phyloP scores from a whole-genome alignment of 2,797 vertebrate genomes.

The Hoplostethus atlanticus region DNA sequence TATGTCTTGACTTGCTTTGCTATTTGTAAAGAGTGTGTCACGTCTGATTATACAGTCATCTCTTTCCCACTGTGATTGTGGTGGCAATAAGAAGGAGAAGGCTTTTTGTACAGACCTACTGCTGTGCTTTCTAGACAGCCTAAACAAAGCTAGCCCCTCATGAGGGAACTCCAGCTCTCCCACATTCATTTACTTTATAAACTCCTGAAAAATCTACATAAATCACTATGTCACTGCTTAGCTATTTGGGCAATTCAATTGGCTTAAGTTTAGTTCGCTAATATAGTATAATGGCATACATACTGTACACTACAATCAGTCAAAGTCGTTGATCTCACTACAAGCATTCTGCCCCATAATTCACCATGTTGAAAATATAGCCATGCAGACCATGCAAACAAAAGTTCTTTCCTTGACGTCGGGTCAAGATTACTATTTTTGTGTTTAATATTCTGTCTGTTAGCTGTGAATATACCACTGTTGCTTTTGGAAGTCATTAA shows the following conservation, averaged over 20 bases:
- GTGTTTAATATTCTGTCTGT: slow-evolving; percentile 41
- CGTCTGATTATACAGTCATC: slow-evolving; percentile 36
- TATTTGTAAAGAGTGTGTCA: slow-evolving; percentile 32
- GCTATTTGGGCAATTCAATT: slow-evolving; percentile 68
- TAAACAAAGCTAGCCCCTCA: slow-evolving; percentile 62
- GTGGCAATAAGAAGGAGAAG: slow-evolving; percentile 34
- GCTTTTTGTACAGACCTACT: slow-evolving; percentile 54
- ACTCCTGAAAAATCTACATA: slow-evolving; percentile 64
- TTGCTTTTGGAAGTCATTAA: slow-evolving; percentile 50
- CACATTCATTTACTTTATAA: slow-evolving; percentile 75
- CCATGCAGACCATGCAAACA: slow-evolving; percentile 40
- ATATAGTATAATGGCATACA: slow-evolving; percentile 61
- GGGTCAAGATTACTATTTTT: slow-evolving; percentile 30
- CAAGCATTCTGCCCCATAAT: slow-evolving; percentile 59
- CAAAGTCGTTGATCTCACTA: slow-evolving; percentile 76
- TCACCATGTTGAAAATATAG: slow-evolving; percentile 48
- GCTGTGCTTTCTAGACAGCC: slow-evolving; percentile 62
- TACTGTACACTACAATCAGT: slow-evolving; percentile 61
- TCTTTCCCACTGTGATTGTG: slow-evolving; percentile 44
- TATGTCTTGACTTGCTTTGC: neutral
- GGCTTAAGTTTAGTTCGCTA: slow-evolving; percentile 65
- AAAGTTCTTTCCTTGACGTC: slow-evolving; percentile 47
- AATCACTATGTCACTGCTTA: slow-evolving; percentile 73
- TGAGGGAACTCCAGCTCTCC: slow-evolving; percentile 44
- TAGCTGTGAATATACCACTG: slow-evolving; percentile 22